Evolutionary conservation across 2,888 invertebrate species (phyloP).

Genomic region (Halictus ligatus): DNA sequence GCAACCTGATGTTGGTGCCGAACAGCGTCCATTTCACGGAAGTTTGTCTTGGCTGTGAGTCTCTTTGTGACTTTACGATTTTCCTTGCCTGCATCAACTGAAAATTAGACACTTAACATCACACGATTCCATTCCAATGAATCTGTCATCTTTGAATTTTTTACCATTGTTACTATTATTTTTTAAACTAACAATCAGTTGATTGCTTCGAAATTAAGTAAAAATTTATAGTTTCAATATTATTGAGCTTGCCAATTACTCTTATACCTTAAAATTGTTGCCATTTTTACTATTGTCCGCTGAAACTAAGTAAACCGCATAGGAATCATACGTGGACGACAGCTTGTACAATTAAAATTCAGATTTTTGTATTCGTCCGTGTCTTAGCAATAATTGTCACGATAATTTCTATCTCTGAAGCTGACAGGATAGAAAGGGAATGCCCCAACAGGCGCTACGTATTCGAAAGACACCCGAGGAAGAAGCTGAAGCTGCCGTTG

Average conservation of each 20-base stretch:
- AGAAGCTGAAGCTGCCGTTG: conserved; percentile 92
- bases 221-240: no score
- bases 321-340: background rate
- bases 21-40: conserved; percentile 96
- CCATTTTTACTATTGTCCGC: background rate
- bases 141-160: background rate
- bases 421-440: conserved; percentile 94
- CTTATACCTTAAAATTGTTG: background rate
- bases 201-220: no score
- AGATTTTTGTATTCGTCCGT: background rate
- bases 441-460: conserved; percentile 95
- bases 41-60: conserved; percentile 95
- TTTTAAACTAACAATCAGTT: no score
- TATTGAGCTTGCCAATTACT: background rate
- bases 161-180: no score
- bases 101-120: background rate
- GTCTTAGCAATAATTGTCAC: background rate
- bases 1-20: conserved; percentile 94
- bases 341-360: background rate
- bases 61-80: background rate
- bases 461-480: conserved; percentile 94
- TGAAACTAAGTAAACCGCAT: background rate
- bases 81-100: background rate
- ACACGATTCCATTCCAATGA: background rate
- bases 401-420: conserved; percentile 83